Evolutionary conservation across 2,797 vertebrate species (phyloP), one percentile per base, ranked within the genome.

Genomic region (Vultur gryphus): DNA sequence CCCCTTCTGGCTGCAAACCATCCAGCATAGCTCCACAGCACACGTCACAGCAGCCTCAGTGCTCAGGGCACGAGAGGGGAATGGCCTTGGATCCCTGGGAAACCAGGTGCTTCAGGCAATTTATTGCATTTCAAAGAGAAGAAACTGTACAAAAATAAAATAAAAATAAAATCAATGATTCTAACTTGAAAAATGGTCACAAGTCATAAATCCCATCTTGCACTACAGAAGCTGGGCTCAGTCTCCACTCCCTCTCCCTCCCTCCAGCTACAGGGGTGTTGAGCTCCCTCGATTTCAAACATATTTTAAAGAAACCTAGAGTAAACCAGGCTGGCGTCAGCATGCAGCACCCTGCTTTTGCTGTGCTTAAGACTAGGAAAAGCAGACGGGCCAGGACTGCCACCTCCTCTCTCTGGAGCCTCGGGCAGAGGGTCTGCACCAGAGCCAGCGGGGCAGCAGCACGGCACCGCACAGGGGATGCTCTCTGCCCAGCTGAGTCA

Each of bases 161-260:
- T 2, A 81, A 46, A 82, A 77, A 83, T 59, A 41, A 71, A 73
- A 88, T 84, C 94, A 76, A 73, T 91, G 51, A 57, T 61, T 66
- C n/a, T 62, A 78, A 46, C 77, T 90, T 55, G 59, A 83, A n/a
- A 92, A 91, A 80, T 7, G 41, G 94, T 77, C 93, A 51, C 59
- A 91, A 85, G 75, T 48, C 71, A 55, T 62, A 92, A 96, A 85
- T 89, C 43, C 75, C 89, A 72, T 25, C 76, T 58, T 21, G 62
- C 19, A 39, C 16, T 52, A 25, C 31, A 67, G 48, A 16, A 14
- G 73, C 66, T 9, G 67, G 75, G 71, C 82, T 91, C 7, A 2
- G 78, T 4, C 73, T 55, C 41, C 17, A 4, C 75, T 61, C 78
- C 44, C 28, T 48, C 79, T 29, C 4, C 4, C 61, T 48, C 37